Evolutionary conservation across 2,113 vertebrate species (phyloP), one percentile per base, ranked within the genome.

Genomic region (Vulpes lagopus): DNA sequence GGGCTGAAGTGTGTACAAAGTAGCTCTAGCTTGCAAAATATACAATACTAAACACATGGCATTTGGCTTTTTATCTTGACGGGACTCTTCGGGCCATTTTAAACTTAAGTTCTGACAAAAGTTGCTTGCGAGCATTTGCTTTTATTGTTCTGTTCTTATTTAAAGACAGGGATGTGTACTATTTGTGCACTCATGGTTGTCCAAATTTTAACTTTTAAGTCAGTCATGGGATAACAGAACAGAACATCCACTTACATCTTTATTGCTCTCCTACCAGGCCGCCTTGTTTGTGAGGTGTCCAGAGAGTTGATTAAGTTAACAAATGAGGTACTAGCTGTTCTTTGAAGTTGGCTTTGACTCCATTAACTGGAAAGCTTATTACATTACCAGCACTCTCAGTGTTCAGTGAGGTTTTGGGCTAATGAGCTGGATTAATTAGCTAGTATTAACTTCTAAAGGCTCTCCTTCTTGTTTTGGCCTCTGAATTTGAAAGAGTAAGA

Each of bases 381-480:
- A 76, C 94, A 90, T 96, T 82, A 92, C 1, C 43, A 84, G 62
- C 82, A 30, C 55, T 96, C 43, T 6, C 32, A 88, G 32, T 1
- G 74, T 93, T 97, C 95, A 43, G 35, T 0, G 4, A 59, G 69
- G 38, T 78, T 98, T 97, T 23, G 78, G 92, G 82, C 89, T 98
- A 97, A 98, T 94, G 86, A 96, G 60, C 84, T 94, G 96, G 94
- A 98, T 98, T 98, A 90, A 96, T 98, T 96, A 94, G 83, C 85
- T 94, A 12, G 3, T 43, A 65, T 95, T 98, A 98, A 96, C 74
- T 97, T 96, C 96, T 96, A 76, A 96, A 98, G 51, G 4, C 85
- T 97, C 94, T 86, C 80, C 32, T 97, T 96, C 92, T 78, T 91
- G 65, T 35, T 59, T 65, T 71, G 80, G 74, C 4, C 79, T 38